These are phyloP conservation scores for Bombus soroeensis DNA, from an alignment of 1,140 invertebrate species.

Conservation along the genomic window DNA sequence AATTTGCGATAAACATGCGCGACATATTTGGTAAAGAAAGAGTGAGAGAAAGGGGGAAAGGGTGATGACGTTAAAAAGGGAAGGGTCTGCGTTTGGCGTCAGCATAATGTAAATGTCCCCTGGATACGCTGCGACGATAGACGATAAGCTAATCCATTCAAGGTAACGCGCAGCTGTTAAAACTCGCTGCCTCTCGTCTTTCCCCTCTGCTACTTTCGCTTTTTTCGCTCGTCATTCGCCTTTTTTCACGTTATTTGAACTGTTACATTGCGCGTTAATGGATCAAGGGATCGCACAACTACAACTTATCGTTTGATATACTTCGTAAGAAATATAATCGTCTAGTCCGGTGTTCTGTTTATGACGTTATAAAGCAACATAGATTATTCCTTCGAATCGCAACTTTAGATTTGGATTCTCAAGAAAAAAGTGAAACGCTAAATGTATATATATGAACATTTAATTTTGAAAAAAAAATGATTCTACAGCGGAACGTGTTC, in stretches of 20 bases:
- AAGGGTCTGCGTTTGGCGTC: conserved; percentile 1
- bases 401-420: too few relatives aligned
- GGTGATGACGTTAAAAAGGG: background rate
- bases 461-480: too few relatives aligned
- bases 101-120: conserved; percentile 48
- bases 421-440: too few relatives aligned
- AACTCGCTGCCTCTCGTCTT: background rate
- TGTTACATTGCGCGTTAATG: background rate
- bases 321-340: background rate
- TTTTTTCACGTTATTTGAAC: conserved; percentile 8
- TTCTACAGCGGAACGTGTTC: too few relatives aligned
- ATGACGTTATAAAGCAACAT: background rate
- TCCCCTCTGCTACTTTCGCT: background rate
- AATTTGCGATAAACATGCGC: conserved; percentile 9
- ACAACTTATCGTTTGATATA: background rate
- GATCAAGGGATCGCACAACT: background rate
- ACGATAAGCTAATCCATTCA: conserved; percentile 51
- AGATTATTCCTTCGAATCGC: background rate
- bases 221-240: background rate
- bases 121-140: conserved; percentile 30
- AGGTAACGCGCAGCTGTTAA: conserved; percentile 31
- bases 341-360: background rate
- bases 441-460: too few relatives aligned
- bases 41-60: background rate
- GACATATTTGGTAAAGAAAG: background rate